Evolutionary conservation across 2,113 vertebrate species (phyloP), one percentile per base, ranked within the genome.

Genomic region (Larimichthys polyactis): DNA sequence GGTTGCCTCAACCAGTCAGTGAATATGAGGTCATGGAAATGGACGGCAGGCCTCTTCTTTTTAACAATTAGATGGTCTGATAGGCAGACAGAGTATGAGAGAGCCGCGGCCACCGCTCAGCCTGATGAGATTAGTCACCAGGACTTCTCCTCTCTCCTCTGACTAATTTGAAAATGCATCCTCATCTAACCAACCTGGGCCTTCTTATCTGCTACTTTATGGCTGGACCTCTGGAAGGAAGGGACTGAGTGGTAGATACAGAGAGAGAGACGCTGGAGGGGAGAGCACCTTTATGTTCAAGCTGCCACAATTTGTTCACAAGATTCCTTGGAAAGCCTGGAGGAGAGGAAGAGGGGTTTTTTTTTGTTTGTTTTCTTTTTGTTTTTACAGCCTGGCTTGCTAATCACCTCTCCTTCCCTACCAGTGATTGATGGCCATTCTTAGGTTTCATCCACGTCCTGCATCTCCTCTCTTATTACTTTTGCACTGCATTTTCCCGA

Each of bases 91-190:
- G 82, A 84, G 79, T 49, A 68, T 0, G 60, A 76, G 78, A 3
- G 59, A 81, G 82, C 81, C 12, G 24, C 32, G 67, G 71, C 82
- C 84, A 44, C 79, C 43, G 66, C 71, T 83, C 78, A 1, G 81
- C 79, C 78, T 91, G 87, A 93, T 90, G 64, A 65, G 71, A 89
- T 91, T 92, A 91, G 77, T 79, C 85, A 64, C 67, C 87, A 62
- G 91, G 79, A 81, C 88, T 79, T 81, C 84, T 89, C 86, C 79
- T 81, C 73, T 83, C 83, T 87, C 74, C 77, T 71, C 59, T 0
- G 66, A 81, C 81, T 88, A 90, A 89, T 91, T 79, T 81, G 74
- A 83, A 91, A 91, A 91, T 84, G 81, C 89, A 86, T 87, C 89
- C 87, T 87, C 67, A 19, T 88, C 78, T 24, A 11, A 64, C 77